phyloP scores from a whole-genome alignment of 2,113 vertebrate species.

The Callionymus lyra region DNA sequence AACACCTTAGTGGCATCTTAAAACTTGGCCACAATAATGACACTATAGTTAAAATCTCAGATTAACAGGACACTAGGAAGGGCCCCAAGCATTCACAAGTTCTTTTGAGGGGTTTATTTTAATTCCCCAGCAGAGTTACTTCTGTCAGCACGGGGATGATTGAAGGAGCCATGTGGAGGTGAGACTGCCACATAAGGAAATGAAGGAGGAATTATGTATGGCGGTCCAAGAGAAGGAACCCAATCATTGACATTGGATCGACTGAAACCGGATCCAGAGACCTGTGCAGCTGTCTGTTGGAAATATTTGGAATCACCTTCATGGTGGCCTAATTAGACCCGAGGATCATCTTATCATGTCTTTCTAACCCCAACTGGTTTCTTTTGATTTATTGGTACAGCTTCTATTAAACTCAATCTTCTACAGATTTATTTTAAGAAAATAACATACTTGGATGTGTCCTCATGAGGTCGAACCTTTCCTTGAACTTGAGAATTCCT shows the following conservation, averaged over 20 bases:
- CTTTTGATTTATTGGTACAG: neutral
- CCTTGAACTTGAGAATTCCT: slow-evolving; percentile 1
- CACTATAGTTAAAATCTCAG: neutral
- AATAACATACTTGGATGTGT: no score
- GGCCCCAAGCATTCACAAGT: neutral
- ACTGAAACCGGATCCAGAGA: slow-evolving; percentile 57
- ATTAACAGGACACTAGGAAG: neutral
- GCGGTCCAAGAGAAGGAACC: slow-evolving; percentile 64
- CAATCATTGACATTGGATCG: slow-evolving; percentile 42
- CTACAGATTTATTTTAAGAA: neutral
- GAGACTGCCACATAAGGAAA: slow-evolving; percentile 57
- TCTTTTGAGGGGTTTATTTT: slow-evolving; percentile 21
- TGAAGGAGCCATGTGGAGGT: slow-evolving; percentile 41
- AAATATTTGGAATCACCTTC: slow-evolving; percentile 31
- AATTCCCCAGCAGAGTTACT: slow-evolving; percentile 23
- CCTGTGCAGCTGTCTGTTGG: slow-evolving; percentile 71
- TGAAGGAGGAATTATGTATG: slow-evolving; percentile 45
- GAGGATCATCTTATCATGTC: slow-evolving; percentile 14
- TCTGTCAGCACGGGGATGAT: slow-evolving; percentile 25
- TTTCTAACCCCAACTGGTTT: slow-evolving; percentile 7
- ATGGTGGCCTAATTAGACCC: slow-evolving; percentile 15
- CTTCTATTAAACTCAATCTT: no score
- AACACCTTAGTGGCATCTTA: slow-evolving; percentile 31
- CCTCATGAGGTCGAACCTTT: slow-evolving; percentile 14
- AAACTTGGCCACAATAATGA: slow-evolving; percentile 1